A percentile compares a stretch with the other conserved stretches of the same genome.
phyloP scores from a whole-genome alignment of 2,113 vertebrate genomes.

The Bos taurus region ARS-UCD2.0 NC_037352.1:40714501-40715000 shows the following conservation, averaged over 20 bases:
- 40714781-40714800: fast-evolving
- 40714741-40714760: fast-evolving
- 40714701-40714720: neutral
- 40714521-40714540: no score
- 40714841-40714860: neutral
- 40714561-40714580: neutral
- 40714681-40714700: neutral
- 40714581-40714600: fast-evolving
- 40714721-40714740: neutral
- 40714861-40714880: neutral
- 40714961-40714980: neutral
- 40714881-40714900: neutral
- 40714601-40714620: neutral
- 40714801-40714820: fast-evolving
- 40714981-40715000: fast-evolving
- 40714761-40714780: neutral
- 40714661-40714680: neutral
- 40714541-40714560: no score
- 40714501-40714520: no score
- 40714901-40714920: neutral
- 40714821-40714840: fast-evolving
- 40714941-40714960: no score
- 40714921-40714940: neutral
- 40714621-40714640: no score
- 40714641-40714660: neutral